Conservation (phyloP, 2,888 invertebrate genomes). For the Cremastinae sp. region DNA sequence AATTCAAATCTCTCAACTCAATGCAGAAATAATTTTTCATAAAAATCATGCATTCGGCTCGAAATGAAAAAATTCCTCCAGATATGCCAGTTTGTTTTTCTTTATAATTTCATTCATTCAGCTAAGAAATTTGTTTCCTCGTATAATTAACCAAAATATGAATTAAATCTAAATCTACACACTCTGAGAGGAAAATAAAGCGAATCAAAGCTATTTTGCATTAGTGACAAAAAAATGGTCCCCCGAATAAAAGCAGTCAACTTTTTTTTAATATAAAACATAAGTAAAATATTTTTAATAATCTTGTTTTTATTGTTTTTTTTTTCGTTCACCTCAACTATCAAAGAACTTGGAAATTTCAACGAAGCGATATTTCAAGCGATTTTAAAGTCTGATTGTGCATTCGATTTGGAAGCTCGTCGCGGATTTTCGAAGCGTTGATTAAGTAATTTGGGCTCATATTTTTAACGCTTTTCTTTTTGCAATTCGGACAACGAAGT, state of each 20-base stretch:
- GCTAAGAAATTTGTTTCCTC: conserved; percentile 14
- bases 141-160: conserved; percentile 8
- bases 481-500: conserved; percentile 4
- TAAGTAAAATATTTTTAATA: conserved; percentile 3
- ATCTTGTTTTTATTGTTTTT: neutral
- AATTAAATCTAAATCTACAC: conserved; percentile 18
- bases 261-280: conserved; percentile 1
- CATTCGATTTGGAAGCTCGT: conserved; percentile 48
- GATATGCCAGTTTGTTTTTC: conserved; percentile 3
- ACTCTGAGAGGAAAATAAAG: neutral
- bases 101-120: conserved; percentile 18
- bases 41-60: conserved; percentile 37
- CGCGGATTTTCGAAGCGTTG: conserved; percentile 35
- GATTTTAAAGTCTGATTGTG: conserved; percentile 31
- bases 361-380: conserved; percentile 26
- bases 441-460: conserved; percentile 49
- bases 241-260: conserved; percentile 43
- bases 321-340: neutral
- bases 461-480: conserved; percentile 5
- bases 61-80: conserved; percentile 9
- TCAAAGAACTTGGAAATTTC: conserved; percentile 5
- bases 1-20: conserved; percentile 8
- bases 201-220: conserved; percentile 5
- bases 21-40: conserved; percentile 30
- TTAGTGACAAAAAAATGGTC: conserved; percentile 41